A percentile compares a stretch with the other conserved stretches of the same genome.
phyloP scores from a whole-genome alignment of 2,797 vertebrate genomes.

The Melanotaenia nigrans region DNA sequence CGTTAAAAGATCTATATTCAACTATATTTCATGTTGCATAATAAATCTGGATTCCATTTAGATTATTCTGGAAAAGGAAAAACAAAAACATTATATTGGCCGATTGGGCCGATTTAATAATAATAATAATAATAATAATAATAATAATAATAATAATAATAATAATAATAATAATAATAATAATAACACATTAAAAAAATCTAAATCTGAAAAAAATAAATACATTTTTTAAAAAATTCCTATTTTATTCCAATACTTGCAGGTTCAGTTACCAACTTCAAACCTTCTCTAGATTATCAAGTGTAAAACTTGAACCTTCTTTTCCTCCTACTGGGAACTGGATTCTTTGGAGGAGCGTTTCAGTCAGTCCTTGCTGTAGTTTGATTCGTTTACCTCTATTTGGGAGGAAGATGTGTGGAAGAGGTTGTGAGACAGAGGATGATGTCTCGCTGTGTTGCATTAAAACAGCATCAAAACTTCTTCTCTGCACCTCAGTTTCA shows the following conservation, averaged over 20 bases:
- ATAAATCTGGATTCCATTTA: no score
- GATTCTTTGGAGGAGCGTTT: neutral
- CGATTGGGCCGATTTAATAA: neutral
- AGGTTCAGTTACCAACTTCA: neutral
- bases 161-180: no score
- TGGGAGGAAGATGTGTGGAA: slow-evolving; percentile 5
- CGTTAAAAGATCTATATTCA: neutral
- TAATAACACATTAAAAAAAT: no score
- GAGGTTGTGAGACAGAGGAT: no score
- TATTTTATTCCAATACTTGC: neutral
- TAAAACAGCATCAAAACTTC: slow-evolving; percentile 38
- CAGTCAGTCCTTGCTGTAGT: slow-evolving; percentile 20
- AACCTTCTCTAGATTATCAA: neutral
- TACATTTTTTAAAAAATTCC: neutral
- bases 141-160: no score
- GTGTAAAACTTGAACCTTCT: slow-evolving; percentile 2
- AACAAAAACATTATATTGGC: neutral
- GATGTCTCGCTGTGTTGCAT: slow-evolving; percentile 35
- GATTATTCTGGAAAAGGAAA: neutral
- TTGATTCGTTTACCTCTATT: slow-evolving; percentile 25
- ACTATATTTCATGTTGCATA: neutral
- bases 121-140: no score
- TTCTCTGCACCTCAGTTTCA: slow-evolving; percentile 22
- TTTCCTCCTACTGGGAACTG: neutral
- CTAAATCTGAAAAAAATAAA: no score